A percentile compares a stretch with the other conserved stretches of the same genome.
These are phyloP conservation scores for Phalacrocorax aristotelis DNA, from an alignment of 2,113 vertebrate genomes.

Conservation along the genomic window DNA sequence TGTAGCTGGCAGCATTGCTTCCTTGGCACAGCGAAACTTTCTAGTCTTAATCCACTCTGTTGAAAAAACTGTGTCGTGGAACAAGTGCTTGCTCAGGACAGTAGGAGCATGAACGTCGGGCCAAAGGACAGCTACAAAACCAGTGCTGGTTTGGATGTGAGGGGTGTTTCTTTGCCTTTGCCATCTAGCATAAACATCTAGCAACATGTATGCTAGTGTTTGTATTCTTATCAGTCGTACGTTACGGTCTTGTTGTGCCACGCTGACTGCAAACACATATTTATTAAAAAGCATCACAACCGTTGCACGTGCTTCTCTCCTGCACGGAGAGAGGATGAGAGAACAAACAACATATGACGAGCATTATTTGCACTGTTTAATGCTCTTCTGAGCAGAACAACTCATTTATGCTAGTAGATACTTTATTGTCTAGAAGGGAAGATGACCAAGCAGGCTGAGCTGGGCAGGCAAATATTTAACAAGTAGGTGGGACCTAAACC, in stretches of 20 bases:
- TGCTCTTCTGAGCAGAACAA: not conserved
- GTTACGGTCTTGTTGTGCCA: not conserved
- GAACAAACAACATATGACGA: not conserved
- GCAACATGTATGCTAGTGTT: not conserved
- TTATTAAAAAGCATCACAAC: not conserved
- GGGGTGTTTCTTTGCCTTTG: not conserved
- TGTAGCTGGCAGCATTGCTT: not conserved
- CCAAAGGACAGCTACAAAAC: not conserved
- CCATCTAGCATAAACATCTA: not conserved
- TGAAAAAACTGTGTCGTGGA: not conserved
- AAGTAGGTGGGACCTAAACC: not conserved
- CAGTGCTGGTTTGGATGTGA: not conserved
- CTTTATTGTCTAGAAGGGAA: not conserved
- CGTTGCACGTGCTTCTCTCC: not conserved
- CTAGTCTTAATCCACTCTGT: not conserved
- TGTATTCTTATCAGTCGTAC: not conserved
- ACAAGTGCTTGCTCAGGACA: not conserved
- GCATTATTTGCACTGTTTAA: not conserved
- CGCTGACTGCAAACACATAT: not conserved
- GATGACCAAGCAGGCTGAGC: not conserved
- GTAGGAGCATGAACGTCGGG: accelerated
- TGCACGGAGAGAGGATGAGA: not conserved
- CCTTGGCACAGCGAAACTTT: not conserved
- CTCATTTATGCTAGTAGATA: not conserved
- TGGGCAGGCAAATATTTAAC: not conserved